Evolutionary conservation across 2,888 invertebrate species (phyloP), one percentile per base, ranked within the genome.

Genomic region (Proisotoma minuta): DNA sequence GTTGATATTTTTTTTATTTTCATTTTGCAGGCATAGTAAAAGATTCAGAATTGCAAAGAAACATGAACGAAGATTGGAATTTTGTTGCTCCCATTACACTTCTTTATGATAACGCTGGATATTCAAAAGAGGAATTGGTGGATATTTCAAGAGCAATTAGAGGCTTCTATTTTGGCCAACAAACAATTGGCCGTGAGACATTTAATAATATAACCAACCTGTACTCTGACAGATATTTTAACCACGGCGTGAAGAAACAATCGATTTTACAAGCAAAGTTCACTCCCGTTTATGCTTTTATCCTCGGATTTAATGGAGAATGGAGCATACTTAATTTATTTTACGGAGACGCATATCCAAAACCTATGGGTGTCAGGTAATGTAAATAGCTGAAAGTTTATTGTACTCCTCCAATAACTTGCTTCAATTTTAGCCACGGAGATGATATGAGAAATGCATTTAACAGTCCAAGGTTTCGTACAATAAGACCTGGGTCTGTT

Each of bases 391-490:
- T 50, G 50, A 50, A 18, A 50, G 15, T 12, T 34, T 34, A 34
- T 12, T 15, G 15, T 12, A 15, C 10, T 10, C 39, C 39, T 34
- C 10, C 10, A 12, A 10, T 18, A 26, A 26, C n/a, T 4, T 24
- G 5, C 26, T n/a, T 57, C 12, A 4, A 63, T 60, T 57, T 74
- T 75, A 78, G 79, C 0, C 83, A 83, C 71, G 81, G 81, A 66
- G 83, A 83, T 73, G 82, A 83, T 71, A 72, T 83, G 20, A 75
- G 82, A 48, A 82, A 82, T 68, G 74, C 82, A 3, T 81, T 82
- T 66, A 78, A 78, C 40, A 77, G 80, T 34, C 79, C 81, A 0
- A 51, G 81, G 1, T 81, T 81, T 71, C 75, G 75, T 10, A 77
- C 77, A 51, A 77, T 81, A 43, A 71, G 72, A 3, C 68, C 68